Evolutionary conservation across 2,113 vertebrate genomes (phyloP).

Genomic region (Bufo gargarizans): DNA sequence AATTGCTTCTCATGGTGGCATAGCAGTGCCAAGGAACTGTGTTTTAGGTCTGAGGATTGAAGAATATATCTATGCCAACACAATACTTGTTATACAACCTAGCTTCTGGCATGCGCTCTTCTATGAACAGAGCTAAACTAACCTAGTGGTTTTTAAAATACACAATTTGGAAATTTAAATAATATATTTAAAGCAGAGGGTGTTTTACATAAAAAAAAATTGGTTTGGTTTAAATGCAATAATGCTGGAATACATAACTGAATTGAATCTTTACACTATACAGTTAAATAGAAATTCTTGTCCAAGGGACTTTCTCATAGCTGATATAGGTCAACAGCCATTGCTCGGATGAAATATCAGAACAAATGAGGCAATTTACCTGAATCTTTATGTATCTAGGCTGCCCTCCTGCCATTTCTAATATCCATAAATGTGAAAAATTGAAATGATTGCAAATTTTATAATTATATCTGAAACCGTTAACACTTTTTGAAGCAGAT

Average conservation of each 20-base stretch:
- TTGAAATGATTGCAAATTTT: not conserved
- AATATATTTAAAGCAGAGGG: conserved; percentile 9
- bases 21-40: conserved; percentile 29
- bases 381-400: not conserved
- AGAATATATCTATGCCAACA: conserved; percentile 2
- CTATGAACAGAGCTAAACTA: not conserved
- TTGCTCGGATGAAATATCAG: not conserved
- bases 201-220: conserved; percentile 15
- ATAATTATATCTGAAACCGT: not conserved
- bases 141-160: conserved; percentile 6
- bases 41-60: conserved; percentile 34
- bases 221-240: not conserved
- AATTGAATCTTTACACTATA: not conserved
- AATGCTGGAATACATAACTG: not conserved
- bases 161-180: conserved; percentile 18
- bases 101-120: not conserved
- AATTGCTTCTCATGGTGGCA: conserved; percentile 47
- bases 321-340: not conserved
- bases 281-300: not conserved
- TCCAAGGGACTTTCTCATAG: not conserved
- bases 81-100: conserved; percentile 19
- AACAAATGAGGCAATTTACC: not conserved
- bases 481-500: not conserved
- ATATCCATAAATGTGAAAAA: not conserved
- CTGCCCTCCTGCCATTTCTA: not conserved